Evolutionary conservation across 1,140 invertebrate genomes (phyloP).

Genomic region (Cheumatopsyche charites): DNA sequence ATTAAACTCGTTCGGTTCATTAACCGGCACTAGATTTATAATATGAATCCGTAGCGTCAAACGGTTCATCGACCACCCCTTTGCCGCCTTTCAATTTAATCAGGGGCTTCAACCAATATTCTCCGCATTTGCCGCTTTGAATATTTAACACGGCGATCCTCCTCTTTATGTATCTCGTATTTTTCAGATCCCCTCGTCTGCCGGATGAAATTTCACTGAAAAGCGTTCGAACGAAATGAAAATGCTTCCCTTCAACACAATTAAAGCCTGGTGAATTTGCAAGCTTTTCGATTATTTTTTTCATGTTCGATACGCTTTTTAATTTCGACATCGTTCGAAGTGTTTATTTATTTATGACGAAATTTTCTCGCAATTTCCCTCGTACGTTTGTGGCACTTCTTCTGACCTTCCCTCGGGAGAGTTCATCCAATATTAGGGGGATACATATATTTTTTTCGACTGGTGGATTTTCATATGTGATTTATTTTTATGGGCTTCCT

Average conservation of each 20-base stretch:
- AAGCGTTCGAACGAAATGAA: neutral
- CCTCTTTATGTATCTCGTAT: constrained; percentile 10
- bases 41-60: neutral
- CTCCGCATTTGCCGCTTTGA: constrained; percentile 2
- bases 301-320: neutral
- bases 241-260: neutral
- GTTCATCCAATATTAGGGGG: constrained; percentile 29
- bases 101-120: constrained; percentile 6
- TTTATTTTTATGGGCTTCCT: constrained; percentile 29
- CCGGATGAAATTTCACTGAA: neutral
- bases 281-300: neutral
- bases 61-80: neutral
- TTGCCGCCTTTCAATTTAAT: constrained; percentile 18
- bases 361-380: constrained; percentile 24
- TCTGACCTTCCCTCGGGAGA: constrained; percentile 24
- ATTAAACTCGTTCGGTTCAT: constrained; percentile 1
- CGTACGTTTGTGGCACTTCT: constrained; percentile 20
- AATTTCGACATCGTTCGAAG: neutral
- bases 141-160: constrained; percentile 1
- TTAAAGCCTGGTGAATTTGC: too few relatives aligned
- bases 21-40: constrained; percentile 1
- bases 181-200: neutral
- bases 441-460: constrained; percentile 20
- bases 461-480: constrained; percentile 29
- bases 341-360: constrained; percentile 19